phyloP scores from a whole-genome alignment of 1,140 invertebrate species.

The Zaprionus ghesquierei region DNA sequence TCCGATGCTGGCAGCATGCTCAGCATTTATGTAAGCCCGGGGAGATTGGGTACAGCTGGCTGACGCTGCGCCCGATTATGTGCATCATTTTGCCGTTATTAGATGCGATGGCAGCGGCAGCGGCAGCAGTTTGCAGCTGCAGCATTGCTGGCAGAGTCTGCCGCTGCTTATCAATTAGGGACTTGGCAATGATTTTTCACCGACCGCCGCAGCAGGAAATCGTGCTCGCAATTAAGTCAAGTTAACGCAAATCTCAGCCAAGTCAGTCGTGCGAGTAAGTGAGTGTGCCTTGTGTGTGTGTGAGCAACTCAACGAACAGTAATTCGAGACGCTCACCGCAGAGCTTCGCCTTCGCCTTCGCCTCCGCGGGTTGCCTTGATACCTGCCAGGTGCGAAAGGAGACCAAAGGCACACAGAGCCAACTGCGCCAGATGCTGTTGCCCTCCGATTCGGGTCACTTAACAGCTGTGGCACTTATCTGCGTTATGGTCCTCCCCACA shows the following conservation, averaged over 20 bases:
- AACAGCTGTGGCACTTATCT: neutral
- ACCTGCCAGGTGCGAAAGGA: neutral
- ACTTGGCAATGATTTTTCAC: neutral
- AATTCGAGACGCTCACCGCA: neutral
- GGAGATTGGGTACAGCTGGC: neutral
- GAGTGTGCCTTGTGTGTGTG: neutral
- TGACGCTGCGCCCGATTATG: neutral
- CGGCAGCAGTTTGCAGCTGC: neutral
- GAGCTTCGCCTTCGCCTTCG: neutral
- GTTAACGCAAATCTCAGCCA: neutral
- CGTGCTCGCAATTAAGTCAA: neutral
- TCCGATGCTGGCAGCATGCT: neutral
- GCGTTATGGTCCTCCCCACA: neutral
- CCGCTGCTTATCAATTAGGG: neutral
- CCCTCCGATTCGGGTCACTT: neutral
- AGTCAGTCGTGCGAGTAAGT: neutral
- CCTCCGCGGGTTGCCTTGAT: neutral
- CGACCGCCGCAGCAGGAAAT: neutral
- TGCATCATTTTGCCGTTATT: neutral
- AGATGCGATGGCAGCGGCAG: neutral
- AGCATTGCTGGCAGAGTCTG: no score
- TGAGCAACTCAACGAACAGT: neutral
- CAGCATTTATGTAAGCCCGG: neutral
- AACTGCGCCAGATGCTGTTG: neutral
- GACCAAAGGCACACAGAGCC: neutral